Conservation (phyloP, 2,888 invertebrate genomes). For the Iphiclides podalirius region DNA sequence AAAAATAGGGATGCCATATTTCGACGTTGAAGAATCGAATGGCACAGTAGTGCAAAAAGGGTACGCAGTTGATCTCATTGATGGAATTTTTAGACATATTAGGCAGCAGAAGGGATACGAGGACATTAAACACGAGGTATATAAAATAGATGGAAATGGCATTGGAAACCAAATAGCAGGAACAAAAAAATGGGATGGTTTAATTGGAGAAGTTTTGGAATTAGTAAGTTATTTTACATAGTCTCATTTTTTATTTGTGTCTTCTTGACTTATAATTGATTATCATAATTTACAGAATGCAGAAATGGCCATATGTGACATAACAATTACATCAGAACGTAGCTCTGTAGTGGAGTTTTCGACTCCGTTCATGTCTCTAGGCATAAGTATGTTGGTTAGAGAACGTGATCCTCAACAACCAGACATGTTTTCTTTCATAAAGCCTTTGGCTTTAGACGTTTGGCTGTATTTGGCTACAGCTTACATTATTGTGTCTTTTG, state of each 20-base stretch:
- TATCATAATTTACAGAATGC: conserved; percentile 84
- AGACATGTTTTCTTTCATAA: conserved; percentile 91
- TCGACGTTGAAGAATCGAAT: conserved; percentile 38
- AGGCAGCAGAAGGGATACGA: conserved; percentile 36
- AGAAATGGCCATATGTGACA: conserved; percentile 94
- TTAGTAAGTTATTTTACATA: conserved; percentile 85
- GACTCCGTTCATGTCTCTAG: conserved; percentile 97
- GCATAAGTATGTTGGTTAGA: conserved; percentile 92
- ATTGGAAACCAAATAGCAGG: conserved; percentile 84
- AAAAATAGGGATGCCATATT: conserved; percentile 53
- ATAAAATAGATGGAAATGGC: conserved; percentile 81
- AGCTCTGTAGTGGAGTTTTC: conserved; percentile 94
- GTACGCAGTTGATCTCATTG: conserved; percentile 92
- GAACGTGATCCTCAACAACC: conserved; percentile 88
- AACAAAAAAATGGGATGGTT: conserved; percentile 88
- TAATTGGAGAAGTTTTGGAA: conserved; percentile 86
- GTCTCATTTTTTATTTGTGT: too few relatives aligned
- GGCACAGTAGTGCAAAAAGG: conserved; percentile 82
- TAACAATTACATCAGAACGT: conserved; percentile 95
- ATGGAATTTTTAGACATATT: conserved; percentile 81
- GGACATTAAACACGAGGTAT: conserved; percentile 82
- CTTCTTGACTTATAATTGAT: conserved; percentile 25
- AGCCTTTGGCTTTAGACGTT: conserved; percentile 90
- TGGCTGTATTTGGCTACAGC: conserved; percentile 94
- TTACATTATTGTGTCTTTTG: conserved; percentile 89